These are phyloP conservation scores for Cepaea hortensis DNA, from an alignment of 2,888 invertebrate genomes.

Conservation along the genomic window DNA sequence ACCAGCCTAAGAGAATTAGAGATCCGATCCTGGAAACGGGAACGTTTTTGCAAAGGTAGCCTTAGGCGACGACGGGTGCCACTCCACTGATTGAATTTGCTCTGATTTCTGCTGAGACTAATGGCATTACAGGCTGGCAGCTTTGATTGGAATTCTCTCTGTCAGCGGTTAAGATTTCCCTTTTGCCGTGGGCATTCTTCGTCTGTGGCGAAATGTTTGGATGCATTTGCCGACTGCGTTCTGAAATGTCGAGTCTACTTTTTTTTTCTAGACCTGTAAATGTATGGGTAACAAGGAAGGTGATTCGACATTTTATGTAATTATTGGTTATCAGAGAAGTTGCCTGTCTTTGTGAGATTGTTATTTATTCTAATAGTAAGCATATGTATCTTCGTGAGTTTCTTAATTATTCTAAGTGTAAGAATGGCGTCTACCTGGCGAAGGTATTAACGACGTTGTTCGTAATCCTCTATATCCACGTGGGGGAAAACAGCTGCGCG, in stretches of 20 bases:
- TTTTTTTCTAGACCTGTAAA: background rate
- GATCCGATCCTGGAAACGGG: background rate
- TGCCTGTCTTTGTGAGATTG: too few relatives aligned
- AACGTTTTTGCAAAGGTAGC: slow-evolving; percentile 5
- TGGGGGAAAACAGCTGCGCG: too few relatives aligned
- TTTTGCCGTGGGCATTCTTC: background rate
- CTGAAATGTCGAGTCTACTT: background rate
- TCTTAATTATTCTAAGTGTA: too few relatives aligned
- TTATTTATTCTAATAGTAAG: too few relatives aligned
- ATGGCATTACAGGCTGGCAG: slow-evolving; percentile 44
- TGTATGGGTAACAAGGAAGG: too few relatives aligned
- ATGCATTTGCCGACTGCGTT: background rate
- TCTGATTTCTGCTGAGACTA: slow-evolving; percentile 46
- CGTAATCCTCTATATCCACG: too few relatives aligned
- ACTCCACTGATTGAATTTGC: slow-evolving; percentile 44
- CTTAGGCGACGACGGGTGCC: slow-evolving; percentile 22
- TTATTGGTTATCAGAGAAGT: too few relatives aligned
- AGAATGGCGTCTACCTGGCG: too few relatives aligned
- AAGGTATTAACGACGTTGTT: too few relatives aligned
- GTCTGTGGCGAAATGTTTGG: slow-evolving; percentile 2
- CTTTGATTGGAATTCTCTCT: slow-evolving; percentile 49
- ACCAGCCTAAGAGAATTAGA: slow-evolving; percentile 43
- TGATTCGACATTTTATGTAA: too few relatives aligned
- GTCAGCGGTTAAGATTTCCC: slow-evolving; percentile 45
- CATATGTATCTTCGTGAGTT: too few relatives aligned